Conservation (phyloP, 2,797 vertebrate genomes). For the Cottoperca gobio region DNA sequence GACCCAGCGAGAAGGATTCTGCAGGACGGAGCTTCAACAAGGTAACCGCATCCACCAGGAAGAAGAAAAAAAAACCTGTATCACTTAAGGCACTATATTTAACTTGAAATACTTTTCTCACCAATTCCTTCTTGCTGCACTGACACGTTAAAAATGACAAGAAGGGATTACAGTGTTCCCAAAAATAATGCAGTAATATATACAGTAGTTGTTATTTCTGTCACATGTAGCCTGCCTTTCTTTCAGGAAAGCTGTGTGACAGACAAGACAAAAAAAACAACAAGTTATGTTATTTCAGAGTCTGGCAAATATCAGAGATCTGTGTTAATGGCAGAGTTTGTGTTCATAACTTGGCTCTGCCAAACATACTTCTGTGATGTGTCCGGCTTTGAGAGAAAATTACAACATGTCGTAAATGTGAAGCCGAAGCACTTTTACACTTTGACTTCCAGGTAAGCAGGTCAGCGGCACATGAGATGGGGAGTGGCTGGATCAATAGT, state of each 20-base stretch:
- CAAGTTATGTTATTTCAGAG: constrained; percentile 14
- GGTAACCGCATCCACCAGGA: constrained; percentile 78
- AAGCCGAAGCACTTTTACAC: constrained; percentile 32
- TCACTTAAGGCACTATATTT: not conserved
- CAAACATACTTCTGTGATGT: constrained; percentile 20
- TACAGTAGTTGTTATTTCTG: constrained; percentile 5
- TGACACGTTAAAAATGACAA: constrained; percentile 14
- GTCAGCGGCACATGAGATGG: constrained; percentile 11
- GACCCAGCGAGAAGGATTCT: constrained; percentile 96
- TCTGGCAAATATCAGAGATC: constrained; percentile 18
- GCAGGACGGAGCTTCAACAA: constrained; percentile 98
- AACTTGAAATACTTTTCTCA: not conserved
- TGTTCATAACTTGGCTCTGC: constrained; percentile 21
- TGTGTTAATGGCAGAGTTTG: constrained; percentile 14
- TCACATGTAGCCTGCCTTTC: constrained; percentile 6
- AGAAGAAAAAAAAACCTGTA: not conserved
- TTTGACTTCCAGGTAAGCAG: constrained; percentile 27
- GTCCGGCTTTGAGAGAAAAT: constrained; percentile 38
- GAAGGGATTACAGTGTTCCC: not conserved
- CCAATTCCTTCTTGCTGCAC: not conserved
- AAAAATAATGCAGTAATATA: not conserved
- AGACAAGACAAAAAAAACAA: constrained; percentile 1
- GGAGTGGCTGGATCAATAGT: constrained; percentile 16
- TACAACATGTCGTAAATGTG: constrained; percentile 31
- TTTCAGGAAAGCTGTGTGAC: constrained; percentile 17